phyloP scores from a whole-genome alignment of 1,140 invertebrate genomes.

The Oscheius sp. region DNA sequence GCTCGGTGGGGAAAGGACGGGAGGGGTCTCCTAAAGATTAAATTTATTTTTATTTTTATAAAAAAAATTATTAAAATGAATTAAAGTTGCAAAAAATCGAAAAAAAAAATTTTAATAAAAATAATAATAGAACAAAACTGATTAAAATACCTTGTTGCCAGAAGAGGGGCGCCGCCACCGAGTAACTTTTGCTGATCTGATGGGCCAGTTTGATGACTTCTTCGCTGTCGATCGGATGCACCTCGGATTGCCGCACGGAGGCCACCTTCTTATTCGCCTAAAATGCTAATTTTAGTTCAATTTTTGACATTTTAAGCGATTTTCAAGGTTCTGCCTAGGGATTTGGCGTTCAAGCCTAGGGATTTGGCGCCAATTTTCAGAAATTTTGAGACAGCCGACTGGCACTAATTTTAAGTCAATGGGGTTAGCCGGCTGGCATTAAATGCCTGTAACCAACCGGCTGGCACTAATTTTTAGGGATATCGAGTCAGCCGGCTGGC shows the following conservation, averaged over 20 bases:
- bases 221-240: constrained; percentile 21
- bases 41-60: background rate
- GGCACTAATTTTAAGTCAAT: too few species aligned
- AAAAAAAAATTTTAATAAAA: constrained; percentile 4
- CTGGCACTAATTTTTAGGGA: too few species aligned
- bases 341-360: too few species aligned
- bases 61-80: background rate
- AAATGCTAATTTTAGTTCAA: background rate
- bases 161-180: constrained; percentile 4
- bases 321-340: too few species aligned
- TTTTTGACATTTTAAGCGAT: too few species aligned
- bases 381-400: too few species aligned
- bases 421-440: too few species aligned
- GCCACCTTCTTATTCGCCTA: constrained; percentile 16
- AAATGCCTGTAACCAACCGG: too few species aligned
- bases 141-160: constrained; percentile 13
- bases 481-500: too few species aligned
- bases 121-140: background rate
- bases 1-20: constrained; percentile 28
- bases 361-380: too few species aligned
- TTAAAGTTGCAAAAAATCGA: background rate
- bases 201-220: constrained; percentile 27
- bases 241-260: constrained; percentile 7
- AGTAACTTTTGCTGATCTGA: constrained; percentile 29
- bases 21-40: constrained; percentile 10